Evolutionary conservation across 2,797 vertebrate species (phyloP).

Genomic region (Gymnoscopelus braueri): DNA sequence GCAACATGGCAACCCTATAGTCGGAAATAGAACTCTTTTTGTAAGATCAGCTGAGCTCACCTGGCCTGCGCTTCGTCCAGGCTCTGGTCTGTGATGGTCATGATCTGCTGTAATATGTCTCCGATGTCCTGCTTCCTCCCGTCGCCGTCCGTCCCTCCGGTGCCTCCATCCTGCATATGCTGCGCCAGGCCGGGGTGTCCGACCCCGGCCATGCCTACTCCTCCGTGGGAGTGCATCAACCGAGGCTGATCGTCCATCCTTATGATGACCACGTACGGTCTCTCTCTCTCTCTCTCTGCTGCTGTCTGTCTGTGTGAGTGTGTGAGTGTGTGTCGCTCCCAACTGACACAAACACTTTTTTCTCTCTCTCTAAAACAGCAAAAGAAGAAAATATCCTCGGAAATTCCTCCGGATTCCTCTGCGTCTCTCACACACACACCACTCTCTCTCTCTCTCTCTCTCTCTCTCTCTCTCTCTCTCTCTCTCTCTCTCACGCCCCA

Average conservation of each 20-base stretch:
- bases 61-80: slow-evolving; percentile 98
- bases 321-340: slow-evolving; percentile 56
- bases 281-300: slow-evolving; percentile 53
- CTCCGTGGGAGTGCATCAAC: slow-evolving; percentile 97
- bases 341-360: slow-evolving; percentile 61
- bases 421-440: slow-evolving; percentile 49
- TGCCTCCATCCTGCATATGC: slow-evolving; percentile 93
- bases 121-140: slow-evolving; percentile 98
- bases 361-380: slow-evolving; percentile 20
- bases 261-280: slow-evolving; percentile 59
- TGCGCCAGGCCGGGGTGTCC: slow-evolving; percentile 97
- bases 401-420: slow-evolving; percentile 80
- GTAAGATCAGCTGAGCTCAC: slow-evolving; percentile 83
- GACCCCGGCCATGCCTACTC: slow-evolving; percentile 96
- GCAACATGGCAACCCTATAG: too few relatives aligned
- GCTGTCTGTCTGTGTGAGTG: slow-evolving; percentile 20
- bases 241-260: slow-evolving; percentile 95
- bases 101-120: slow-evolving; percentile 99
- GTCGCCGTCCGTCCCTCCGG: slow-evolving; percentile 91
- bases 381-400: slow-evolving; percentile 71
- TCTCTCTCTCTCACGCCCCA: slow-evolving; percentile 4
- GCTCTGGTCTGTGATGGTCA: slow-evolving; percentile 99
- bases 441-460: slow-evolving; percentile 1
- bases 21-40: neutral
- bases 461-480: slow-evolving; percentile 5